These are phyloP conservation scores for Steinernema hermaphroditum DNA, from an alignment of 2,888 invertebrate genomes.

Conservation along the genomic window DNA sequence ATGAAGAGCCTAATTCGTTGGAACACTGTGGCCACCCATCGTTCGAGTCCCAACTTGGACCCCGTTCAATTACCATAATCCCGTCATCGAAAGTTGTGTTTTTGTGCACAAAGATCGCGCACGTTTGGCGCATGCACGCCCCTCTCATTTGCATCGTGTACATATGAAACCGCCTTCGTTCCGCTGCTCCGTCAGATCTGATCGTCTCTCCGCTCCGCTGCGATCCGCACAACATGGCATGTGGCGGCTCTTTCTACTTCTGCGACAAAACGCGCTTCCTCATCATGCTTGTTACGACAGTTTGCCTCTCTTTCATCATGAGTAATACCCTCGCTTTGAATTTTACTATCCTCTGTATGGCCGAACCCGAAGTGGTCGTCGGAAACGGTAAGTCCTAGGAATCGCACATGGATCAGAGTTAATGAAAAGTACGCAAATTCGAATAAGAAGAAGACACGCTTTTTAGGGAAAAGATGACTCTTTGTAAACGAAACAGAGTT, in stretches of 20 bases:
- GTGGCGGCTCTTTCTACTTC: conserved; percentile 1
- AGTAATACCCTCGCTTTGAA: conserved; percentile 42
- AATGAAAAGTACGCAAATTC: no score
- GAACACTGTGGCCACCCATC: no score
- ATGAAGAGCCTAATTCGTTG: no score
- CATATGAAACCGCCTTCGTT: not conserved
- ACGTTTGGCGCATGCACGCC: not conserved
- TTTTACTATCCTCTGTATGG: conserved; percentile 43
- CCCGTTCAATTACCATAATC: no score
- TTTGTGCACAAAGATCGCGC: not conserved
- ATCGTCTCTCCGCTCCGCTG: not conserved
- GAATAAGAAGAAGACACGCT: no score
- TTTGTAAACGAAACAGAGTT: no score
- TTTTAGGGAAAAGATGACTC: no score
- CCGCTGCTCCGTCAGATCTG: not conserved
- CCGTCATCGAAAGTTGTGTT: not conserved
- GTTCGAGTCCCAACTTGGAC: no score
- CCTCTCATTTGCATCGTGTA: not conserved
- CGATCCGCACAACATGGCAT: not conserved
- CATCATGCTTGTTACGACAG: conserved; percentile 34
- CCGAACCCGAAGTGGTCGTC: conserved; percentile 12
- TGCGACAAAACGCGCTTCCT: conserved; percentile 28
- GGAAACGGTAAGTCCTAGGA: not conserved
- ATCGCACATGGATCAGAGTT: no score
- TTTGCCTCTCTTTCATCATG: conserved; percentile 42